These are phyloP conservation scores for Meriones unguiculatus DNA, from an alignment of 2,113 vertebrate genomes.

Conservation along the genomic window DNA sequence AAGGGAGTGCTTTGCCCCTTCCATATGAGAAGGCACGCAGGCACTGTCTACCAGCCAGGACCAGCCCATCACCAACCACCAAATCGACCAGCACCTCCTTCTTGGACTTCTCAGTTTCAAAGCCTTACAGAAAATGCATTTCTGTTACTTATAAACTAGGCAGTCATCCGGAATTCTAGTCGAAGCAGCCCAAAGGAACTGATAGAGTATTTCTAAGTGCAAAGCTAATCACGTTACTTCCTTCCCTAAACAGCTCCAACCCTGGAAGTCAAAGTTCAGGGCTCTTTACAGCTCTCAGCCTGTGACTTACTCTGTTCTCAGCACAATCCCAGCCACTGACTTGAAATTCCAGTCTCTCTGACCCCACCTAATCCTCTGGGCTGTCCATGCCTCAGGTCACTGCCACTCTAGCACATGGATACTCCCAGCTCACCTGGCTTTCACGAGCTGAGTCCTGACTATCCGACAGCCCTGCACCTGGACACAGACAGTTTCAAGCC, in stretches of 20 bases:
- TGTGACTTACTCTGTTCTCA: neutral
- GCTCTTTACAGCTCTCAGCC: neutral
- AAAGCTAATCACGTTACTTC: conserved; percentile 49
- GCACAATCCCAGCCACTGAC: neutral
- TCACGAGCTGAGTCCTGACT: neutral
- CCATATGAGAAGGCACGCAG: neutral
- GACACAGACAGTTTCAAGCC: neutral
- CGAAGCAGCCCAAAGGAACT: neutral
- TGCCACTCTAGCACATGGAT: neutral
- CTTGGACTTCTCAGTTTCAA: neutral
- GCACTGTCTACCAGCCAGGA: neutral
- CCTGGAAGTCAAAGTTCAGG: neutral
- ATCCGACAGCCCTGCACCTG: neutral
- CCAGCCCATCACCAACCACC: too few species aligned
- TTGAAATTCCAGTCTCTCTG: neutral
- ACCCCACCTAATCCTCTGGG: neutral
- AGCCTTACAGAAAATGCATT: neutral
- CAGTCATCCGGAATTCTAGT: neutral
- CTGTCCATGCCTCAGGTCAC: neutral
- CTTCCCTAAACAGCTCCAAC: conserved; percentile 53
- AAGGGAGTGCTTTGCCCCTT: neutral
- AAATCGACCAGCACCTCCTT: neutral
- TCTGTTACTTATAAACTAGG: neutral
- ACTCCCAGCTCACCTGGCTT: neutral
- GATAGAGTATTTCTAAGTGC: conserved; percentile 23